Conservation (phyloP, 2,888 invertebrate species). For the Lycia hirtaria region DNA sequence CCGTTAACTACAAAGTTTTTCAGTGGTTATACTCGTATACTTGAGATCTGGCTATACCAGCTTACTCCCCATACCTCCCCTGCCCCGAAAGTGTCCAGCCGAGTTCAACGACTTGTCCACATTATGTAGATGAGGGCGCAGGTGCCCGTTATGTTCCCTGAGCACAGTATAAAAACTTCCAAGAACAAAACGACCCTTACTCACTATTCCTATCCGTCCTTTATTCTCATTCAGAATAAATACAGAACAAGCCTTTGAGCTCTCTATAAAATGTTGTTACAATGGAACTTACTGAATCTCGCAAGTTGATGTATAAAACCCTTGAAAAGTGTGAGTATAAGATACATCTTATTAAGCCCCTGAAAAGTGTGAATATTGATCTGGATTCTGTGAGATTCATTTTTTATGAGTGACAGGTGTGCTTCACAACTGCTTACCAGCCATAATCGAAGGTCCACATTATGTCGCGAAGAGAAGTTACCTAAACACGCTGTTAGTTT, state of each 20-base stretch:
- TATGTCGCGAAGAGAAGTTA: too few species aligned
- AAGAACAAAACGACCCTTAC: conserved; percentile 72
- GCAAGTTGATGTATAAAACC: too few species aligned
- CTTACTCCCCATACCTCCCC: conserved; percentile 24
- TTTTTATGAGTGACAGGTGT: too few species aligned
- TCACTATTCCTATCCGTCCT: conserved; percentile 68
- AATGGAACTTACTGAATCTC: too few species aligned
- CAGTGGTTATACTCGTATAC: too few species aligned
- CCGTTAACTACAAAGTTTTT: not conserved
- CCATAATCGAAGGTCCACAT: too few species aligned
- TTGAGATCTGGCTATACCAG: conserved; percentile 32
- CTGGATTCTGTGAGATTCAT: too few species aligned
- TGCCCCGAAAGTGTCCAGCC: conserved; percentile 64
- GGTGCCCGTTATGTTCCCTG: conserved; percentile 79
- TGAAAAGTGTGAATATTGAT: too few species aligned
- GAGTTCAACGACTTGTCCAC: conserved; percentile 78
- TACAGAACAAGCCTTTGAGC: conserved; percentile 12
- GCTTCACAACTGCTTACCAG: too few species aligned
- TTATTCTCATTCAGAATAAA: conserved; percentile 37
- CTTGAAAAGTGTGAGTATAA: too few species aligned
- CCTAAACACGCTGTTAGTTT: too few species aligned
- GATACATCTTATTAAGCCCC: too few species aligned
- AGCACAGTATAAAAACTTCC: conserved; percentile 77
- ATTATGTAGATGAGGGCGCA: conserved; percentile 82
- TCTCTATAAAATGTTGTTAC: not conserved